phyloP scores from a whole-genome alignment of 2,888 invertebrate species.

The Dryadula phaetusa region DNA sequence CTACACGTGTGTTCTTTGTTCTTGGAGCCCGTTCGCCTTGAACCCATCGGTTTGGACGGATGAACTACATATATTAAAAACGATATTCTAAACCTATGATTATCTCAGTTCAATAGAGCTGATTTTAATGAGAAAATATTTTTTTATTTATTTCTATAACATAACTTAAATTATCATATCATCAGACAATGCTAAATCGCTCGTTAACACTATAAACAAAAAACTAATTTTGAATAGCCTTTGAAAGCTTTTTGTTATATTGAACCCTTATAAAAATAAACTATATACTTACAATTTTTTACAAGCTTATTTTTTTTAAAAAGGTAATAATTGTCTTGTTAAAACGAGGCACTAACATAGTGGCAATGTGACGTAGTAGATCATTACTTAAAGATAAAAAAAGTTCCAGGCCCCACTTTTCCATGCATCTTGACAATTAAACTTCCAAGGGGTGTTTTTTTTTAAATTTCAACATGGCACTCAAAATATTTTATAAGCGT shows the following conservation, averaged over 20 bases:
- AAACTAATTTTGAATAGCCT: conserved; percentile 16
- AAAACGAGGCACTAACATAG: too few species aligned
- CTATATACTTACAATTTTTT: background rate
- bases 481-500: too few species aligned
- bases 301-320: background rate
- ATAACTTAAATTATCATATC: conserved; percentile 21
- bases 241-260: background rate
- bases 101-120: conserved; percentile 41
- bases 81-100: conserved; percentile 48
- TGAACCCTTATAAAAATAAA: background rate
- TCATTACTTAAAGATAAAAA: too few species aligned
- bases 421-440: too few species aligned
- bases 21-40: conserved; percentile 58
- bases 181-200: conserved; percentile 21
- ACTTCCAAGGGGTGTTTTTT: too few species aligned
- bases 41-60: conserved; percentile 58
- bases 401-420: too few species aligned
- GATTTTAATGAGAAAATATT: conserved; percentile 36
- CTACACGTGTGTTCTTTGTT: conserved; percentile 45
- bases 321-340: too few species aligned
- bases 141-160: conserved; percentile 36
- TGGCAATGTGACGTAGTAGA: too few species aligned
- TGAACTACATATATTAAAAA: conserved; percentile 40
- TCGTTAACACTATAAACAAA: conserved; percentile 20
- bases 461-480: too few species aligned